These are phyloP conservation scores for Lordiphosa stackelbergi DNA, from an alignment of 1,140 invertebrate genomes.

Conservation along the genomic window DNA sequence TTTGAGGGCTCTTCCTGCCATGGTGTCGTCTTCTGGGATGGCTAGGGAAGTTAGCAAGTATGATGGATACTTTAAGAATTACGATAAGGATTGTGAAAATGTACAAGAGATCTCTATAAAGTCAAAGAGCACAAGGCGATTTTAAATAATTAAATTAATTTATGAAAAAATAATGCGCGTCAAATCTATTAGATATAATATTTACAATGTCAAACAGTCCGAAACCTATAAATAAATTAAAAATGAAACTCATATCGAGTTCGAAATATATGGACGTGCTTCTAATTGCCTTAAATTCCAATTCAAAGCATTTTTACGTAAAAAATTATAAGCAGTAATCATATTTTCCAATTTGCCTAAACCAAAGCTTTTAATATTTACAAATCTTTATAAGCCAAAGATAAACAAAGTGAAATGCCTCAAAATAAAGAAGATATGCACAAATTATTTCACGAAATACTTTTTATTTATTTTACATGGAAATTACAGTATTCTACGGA, in stretches of 20 bases:
- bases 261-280: neutral
- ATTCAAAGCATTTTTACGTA: slow-evolving; percentile 2
- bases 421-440: slow-evolving; percentile 40
- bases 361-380: slow-evolving; percentile 10
- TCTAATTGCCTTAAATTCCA: slow-evolving; percentile 9
- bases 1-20: slow-evolving; percentile 69
- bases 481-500: too few species aligned
- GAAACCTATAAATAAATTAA: slow-evolving; percentile 5
- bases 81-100: slow-evolving; percentile 50
- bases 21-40: slow-evolving; percentile 44
- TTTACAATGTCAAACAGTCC: slow-evolving; percentile 27
- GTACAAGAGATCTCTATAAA: slow-evolving; percentile 42
- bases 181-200: slow-evolving; percentile 17
- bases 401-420: slow-evolving; percentile 35
- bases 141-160: slow-evolving; percentile 26
- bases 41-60: slow-evolving; percentile 61
- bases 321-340: slow-evolving; percentile 39
- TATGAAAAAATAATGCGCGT: slow-evolving; percentile 28
- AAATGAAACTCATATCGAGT: neutral
- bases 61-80: slow-evolving; percentile 56
- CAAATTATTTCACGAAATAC: slow-evolving; percentile 8
- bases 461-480: too few species aligned
- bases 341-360: slow-evolving; percentile 15
- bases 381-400: slow-evolving; percentile 37
- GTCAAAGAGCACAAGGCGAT: slow-evolving; percentile 26